Evolutionary conservation across 2,888 invertebrate genomes (phyloP).

Genomic region (Drosophila paranaensis): DNA sequence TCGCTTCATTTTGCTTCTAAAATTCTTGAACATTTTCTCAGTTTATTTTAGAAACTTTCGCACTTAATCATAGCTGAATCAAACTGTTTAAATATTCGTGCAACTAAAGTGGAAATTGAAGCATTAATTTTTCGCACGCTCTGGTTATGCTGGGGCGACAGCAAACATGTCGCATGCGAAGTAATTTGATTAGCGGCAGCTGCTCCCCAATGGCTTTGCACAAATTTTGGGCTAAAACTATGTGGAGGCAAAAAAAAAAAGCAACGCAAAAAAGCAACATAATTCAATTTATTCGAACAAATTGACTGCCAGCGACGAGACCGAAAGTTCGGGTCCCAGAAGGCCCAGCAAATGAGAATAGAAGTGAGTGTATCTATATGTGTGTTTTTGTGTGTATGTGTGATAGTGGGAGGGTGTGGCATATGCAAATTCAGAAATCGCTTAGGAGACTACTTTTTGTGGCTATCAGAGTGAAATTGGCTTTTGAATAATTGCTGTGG

Average conservation of each 20-base stretch:
- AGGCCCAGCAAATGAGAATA: constrained; percentile 39
- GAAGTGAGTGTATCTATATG: constrained; percentile 1
- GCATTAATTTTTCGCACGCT: constrained; percentile 10
- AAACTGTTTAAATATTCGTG: constrained; percentile 1
- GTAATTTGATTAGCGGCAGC: constrained; percentile 52
- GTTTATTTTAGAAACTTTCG: neutral
- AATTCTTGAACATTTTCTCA: constrained; percentile 3
- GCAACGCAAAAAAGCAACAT: constrained; percentile 46
- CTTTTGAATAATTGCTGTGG: constrained; percentile 66
- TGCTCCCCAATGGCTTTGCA: constrained; percentile 27
- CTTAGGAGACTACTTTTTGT: constrained; percentile 62
- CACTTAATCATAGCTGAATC: constrained; percentile 16
- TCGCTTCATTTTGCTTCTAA: neutral
- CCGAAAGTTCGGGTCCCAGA: constrained; percentile 47
- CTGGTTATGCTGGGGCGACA: constrained; percentile 21
- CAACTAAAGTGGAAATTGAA: neutral
- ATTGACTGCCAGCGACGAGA: constrained; percentile 64
- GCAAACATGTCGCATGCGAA: constrained; percentile 39
- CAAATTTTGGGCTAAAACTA: constrained; percentile 46
- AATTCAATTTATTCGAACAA: constrained; percentile 76
- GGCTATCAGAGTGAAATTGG: constrained; percentile 47
- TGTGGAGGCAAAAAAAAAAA: constrained; percentile 22
- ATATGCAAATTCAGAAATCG: constrained; percentile 79
- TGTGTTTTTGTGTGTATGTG: neutral
- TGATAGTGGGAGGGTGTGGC: constrained; percentile 33